phyloP scores from a whole-genome alignment of 2,113 vertebrate species.

The Diadophis punctatus region DNA sequence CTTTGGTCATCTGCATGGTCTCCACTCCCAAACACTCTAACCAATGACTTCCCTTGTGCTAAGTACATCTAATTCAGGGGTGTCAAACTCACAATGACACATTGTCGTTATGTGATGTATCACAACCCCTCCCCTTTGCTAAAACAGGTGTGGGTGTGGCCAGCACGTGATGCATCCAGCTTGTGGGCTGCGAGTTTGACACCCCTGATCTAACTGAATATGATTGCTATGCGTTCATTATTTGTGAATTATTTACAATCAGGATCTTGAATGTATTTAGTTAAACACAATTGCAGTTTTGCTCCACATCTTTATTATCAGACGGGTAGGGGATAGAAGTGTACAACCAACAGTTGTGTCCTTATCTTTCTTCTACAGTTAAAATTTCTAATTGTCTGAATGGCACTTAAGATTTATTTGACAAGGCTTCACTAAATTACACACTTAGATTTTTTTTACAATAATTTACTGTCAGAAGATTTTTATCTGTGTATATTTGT shows the following conservation, averaged over 20 bases:
- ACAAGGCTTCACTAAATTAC: neutral
- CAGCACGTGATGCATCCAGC: no score
- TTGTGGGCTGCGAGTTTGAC: fast-evolving
- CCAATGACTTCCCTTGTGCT: neutral
- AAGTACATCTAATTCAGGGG: neutral
- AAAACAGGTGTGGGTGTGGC: no score
- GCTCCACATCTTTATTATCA: neutral
- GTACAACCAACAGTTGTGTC: neutral
- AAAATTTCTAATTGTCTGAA: neutral
- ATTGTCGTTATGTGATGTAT: no score
- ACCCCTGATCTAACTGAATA: neutral
- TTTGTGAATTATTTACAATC: neutral
- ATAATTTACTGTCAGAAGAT: neutral
- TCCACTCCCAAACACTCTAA: neutral
- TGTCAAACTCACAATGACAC: no score
- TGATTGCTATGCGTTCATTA: neutral
- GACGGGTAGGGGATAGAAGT: neutral
- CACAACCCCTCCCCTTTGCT: no score
- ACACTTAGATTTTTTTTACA: neutral
- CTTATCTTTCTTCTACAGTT: neutral
- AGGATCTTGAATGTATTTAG: neutral
- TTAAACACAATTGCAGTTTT: neutral
- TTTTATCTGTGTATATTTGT: neutral
- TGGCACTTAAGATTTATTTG: neutral
- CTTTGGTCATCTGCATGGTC: neutral